Percentiles rank a stretch among this genome's conserved stretches.
These are phyloP conservation scores for Abrostola tripartita DNA, from an alignment of 2,888 invertebrate species.

Conservation along the genomic window DNA sequence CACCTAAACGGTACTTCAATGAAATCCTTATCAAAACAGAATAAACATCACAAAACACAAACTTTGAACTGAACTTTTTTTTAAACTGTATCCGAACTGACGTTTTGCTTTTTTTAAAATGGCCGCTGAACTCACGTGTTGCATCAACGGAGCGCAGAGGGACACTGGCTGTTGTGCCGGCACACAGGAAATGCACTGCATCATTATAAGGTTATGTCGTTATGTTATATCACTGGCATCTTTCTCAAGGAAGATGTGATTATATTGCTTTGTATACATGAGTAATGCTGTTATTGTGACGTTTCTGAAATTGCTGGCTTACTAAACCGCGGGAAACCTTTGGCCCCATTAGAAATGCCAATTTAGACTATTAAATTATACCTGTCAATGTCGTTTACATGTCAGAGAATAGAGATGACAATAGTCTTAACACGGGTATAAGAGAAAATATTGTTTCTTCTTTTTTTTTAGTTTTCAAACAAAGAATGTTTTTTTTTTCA, in stretches of 20 bases:
- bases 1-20: neutral
- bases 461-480: no score
- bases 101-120: conserved; percentile 58
- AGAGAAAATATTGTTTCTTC: no score
- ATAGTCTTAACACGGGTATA: no score
- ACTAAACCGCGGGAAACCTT: conserved; percentile 7
- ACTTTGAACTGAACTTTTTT: conserved; percentile 24
- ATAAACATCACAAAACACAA: conserved; percentile 7
- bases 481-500: no score
- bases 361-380: no score
- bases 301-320: conserved; percentile 1
- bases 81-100: conserved; percentile 33
- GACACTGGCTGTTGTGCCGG: conserved; percentile 65
- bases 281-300: conserved; percentile 15
- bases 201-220: conserved; percentile 30
- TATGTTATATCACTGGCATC: conserved; percentile 45
- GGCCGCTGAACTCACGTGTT: conserved; percentile 67
- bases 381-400: no score
- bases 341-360: no score
- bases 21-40: neutral
- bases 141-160: conserved; percentile 72
- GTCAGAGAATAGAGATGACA: no score
- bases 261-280: conserved; percentile 34
- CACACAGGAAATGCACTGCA: conserved; percentile 55
- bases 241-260: conserved; percentile 44